Percentiles rank a stretch among this genome's conserved stretches.
These are phyloP conservation scores for Okamejei kenojei DNA, from an alignment of 2,797 vertebrate genomes.

Conservation along the genomic window DNA sequence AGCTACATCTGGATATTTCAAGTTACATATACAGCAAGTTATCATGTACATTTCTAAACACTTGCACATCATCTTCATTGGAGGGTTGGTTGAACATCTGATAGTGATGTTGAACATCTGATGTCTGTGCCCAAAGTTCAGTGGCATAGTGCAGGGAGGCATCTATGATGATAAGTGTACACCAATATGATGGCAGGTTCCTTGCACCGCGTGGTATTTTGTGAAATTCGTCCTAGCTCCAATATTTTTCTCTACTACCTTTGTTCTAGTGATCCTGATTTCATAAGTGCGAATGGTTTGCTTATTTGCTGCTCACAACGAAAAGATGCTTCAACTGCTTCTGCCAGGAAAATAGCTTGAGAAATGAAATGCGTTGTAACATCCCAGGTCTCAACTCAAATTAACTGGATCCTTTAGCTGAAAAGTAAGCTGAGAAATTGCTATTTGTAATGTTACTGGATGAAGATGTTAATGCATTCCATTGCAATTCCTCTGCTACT, in stretches of 20 bases:
- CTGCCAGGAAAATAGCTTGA: neutral
- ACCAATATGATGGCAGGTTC: neutral
- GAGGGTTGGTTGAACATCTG: neutral
- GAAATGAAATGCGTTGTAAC: neutral
- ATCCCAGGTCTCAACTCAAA: neutral
- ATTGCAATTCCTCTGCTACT: neutral
- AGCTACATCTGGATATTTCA: neutral
- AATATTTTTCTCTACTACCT: neutral
- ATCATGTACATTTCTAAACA: neutral
- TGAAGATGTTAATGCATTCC: neutral
- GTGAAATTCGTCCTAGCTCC: neutral
- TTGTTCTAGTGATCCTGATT: neutral
- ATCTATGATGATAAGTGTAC: neutral
- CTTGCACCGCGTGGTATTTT: neutral
- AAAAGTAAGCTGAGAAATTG: neutral
- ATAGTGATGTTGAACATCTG: neutral
- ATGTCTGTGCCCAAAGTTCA: neutral
- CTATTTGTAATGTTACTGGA: neutral
- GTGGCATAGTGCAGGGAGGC: neutral
- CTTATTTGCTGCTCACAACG: neutral
- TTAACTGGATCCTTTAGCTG: neutral
- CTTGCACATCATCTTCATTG: neutral
- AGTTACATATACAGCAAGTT: neutral
- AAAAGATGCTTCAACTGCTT: neutral
- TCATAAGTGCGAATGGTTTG: neutral